phyloP scores from a whole-genome alignment of 2,797 vertebrate genomes.

The Ctenosaura bakeri region DNA sequence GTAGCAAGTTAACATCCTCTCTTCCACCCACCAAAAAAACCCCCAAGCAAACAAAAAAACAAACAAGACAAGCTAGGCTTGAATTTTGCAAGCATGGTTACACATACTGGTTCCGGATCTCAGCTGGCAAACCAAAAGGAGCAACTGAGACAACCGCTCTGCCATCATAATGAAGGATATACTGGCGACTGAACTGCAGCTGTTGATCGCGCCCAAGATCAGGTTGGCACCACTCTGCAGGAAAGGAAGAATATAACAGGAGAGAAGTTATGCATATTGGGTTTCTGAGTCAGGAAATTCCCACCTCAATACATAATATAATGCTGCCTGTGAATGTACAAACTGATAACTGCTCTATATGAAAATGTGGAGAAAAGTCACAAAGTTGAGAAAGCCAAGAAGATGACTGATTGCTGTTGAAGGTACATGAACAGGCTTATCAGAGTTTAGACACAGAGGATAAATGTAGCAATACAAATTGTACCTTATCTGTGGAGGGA shows the following conservation, averaged over 20 bases:
- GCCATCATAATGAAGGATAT: constrained; percentile 73
- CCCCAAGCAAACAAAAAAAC: background rate
- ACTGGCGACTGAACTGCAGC: constrained; percentile 77
- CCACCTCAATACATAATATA: background rate
- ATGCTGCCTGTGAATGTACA: background rate
- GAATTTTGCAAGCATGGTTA: background rate
- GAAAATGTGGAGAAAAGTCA: background rate
- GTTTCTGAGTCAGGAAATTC: background rate
- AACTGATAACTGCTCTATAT: background rate
- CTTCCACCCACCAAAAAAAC: too few relatives aligned
- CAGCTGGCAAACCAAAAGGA: constrained; percentile 62
- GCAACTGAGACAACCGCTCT: constrained; percentile 51
- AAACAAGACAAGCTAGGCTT: background rate
- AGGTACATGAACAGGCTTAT: background rate
- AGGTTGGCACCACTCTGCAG: constrained; percentile 82
- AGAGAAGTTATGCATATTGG: background rate
- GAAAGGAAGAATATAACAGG: background rate
- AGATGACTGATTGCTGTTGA: background rate
- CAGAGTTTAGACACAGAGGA: background rate
- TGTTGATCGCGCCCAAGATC: constrained; percentile 76
- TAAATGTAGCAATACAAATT: background rate
- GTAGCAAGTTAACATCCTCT: background rate
- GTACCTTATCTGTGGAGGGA: background rate
- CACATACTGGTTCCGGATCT: constrained; percentile 67
- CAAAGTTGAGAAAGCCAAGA: background rate